Percentiles rank a stretch among this genome's conserved stretches.
phyloP scores from a whole-genome alignment of 2,113 vertebrate species.

The Calyptommatus sinebrachiatus region DNA sequence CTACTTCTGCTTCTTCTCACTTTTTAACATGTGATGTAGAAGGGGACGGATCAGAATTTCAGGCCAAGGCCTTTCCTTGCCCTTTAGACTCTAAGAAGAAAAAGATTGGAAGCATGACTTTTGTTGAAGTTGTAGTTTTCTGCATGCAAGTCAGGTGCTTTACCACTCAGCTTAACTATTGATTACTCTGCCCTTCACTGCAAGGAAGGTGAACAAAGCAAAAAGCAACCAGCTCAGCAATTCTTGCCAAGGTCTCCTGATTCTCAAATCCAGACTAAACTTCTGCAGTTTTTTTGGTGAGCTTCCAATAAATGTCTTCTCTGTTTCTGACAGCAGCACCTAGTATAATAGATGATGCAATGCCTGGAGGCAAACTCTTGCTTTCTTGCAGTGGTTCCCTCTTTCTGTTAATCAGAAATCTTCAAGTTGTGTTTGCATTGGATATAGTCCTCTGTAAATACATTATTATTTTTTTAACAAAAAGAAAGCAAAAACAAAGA shows the following conservation, averaged over 20 bases:
- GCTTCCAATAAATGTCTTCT: not conserved
- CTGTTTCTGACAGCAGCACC: conserved; percentile 18
- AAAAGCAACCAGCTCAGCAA: not conserved
- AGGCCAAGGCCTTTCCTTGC: too few relatives aligned
- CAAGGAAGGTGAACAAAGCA: not conserved
- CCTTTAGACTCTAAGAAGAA: not conserved
- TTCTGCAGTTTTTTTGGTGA: conserved; percentile 7
- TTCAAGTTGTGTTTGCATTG: conserved; percentile 29
- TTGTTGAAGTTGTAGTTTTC: not conserved
- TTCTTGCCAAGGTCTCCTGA: not conserved
- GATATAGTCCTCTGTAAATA: conserved; percentile 26
- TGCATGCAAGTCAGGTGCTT: not conserved
- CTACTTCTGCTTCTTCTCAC: too few relatives aligned
- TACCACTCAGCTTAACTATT: not conserved
- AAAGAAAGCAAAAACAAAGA: conserved; percentile 43
- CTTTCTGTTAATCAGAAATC: conserved; percentile 9
- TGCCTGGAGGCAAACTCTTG: not conserved
- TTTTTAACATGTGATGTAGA: too few relatives aligned
- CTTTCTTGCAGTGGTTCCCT: not conserved
- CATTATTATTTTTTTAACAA: conserved; percentile 3
- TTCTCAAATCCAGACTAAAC: conserved; percentile 12
- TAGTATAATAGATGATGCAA: conserved; percentile 9
- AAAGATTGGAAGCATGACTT: not conserved
- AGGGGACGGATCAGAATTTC: too few relatives aligned
- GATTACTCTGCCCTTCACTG: not conserved